Conservation (phyloP, 1,140 invertebrate genomes). For the Babylonia areolata region DNA sequence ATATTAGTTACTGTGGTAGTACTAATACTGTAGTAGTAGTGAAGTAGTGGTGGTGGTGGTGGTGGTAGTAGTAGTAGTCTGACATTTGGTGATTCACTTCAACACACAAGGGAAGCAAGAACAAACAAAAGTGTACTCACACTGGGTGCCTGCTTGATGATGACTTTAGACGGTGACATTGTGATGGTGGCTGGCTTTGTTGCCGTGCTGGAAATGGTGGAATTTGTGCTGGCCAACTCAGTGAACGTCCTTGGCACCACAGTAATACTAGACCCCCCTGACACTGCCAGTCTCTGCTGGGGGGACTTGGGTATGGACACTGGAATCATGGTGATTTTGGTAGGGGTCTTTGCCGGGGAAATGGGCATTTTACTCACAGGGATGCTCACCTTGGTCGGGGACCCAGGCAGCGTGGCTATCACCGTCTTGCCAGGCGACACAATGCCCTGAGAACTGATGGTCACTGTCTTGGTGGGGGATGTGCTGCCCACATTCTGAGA, state of each 20-base stretch:
- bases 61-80: no score
- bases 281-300: constrained; percentile 70
- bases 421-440: constrained; percentile 66
- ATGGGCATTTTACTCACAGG: constrained; percentile 71
- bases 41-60: no score
- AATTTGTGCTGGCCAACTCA: constrained; percentile 45
- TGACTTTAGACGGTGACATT: constrained; percentile 74
- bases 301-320: constrained; percentile 72
- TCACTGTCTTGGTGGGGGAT: constrained; percentile 82
- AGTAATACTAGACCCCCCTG: constrained; percentile 45
- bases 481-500: constrained; percentile 6
- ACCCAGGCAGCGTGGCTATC: constrained; percentile 53
- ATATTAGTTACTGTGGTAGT: no score
- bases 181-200: constrained; percentile 78
- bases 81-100: no score
- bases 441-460: constrained; percentile 79
- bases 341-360: constrained; percentile 71
- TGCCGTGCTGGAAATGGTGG: constrained; percentile 31
- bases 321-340: constrained; percentile 75
- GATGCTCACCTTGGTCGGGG: constrained; percentile 69
- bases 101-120: no score
- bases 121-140: constrained; percentile 49
- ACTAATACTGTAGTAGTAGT: no score
- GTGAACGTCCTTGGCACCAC: constrained; percentile 52
- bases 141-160: constrained; percentile 69